Evolutionary conservation across 2,113 vertebrate species (phyloP), one percentile per base, ranked within the genome.

Genomic region (Coracopsis vasa): DNA sequence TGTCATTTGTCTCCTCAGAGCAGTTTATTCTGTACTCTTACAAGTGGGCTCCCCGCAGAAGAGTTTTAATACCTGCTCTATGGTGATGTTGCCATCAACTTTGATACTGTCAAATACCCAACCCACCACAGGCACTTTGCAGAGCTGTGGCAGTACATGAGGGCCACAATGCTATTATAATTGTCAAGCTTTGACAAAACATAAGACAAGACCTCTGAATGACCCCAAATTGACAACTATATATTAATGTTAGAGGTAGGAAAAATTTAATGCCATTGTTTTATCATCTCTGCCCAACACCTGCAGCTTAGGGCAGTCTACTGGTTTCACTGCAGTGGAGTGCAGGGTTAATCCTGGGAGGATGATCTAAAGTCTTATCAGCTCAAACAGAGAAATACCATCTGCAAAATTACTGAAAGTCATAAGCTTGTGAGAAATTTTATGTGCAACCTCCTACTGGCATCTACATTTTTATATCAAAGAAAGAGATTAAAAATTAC

Each of bases 331-430:
- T 18, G 37, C 80, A 62, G 44, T 44, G 25, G 18, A 90, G 29
- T 47, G 51, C 8, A 54, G 35, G 35, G 86, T 86, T 69, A 85
- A 69, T 62, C 44, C 88, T n/a, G 53, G 56, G 61, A 94, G 51
- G 50, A 64, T 61, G 80, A 81, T 74, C 42, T 64, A 41, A 39
- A 81, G 29, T 29, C 35, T 39, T 31, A 56, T 16, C 39, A 79
- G 47, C 47, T 87, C 86, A n/a, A 44, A 48, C 7, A 85, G n/a
- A 67, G 45, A 94, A 42, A 51, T 72, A 61, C 20, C 50, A 23
- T 23, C 44, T 88, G 56, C 73, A 86, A 74, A 79, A 81, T 75
- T 73, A 94, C 41, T 72, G 86, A 48, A 91, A 94, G 74, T 79
- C 80, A 10, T 2, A 31, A 81, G 56, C 18, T 50, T 53, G 25